phyloP scores from a whole-genome alignment of 2,113 vertebrate genomes.

The Tyrannus savana region DNA sequence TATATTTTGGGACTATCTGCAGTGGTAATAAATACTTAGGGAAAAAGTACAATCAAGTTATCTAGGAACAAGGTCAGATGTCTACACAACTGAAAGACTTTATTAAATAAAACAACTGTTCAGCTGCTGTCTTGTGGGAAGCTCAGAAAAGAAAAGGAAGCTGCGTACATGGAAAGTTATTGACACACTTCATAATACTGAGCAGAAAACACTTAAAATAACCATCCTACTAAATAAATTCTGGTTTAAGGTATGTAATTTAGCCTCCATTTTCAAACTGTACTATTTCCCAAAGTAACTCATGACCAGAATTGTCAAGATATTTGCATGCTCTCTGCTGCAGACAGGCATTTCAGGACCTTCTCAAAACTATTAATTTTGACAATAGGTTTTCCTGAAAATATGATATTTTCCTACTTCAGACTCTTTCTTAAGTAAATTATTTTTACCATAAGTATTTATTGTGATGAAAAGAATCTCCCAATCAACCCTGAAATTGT shows the following conservation, averaged over 20 bases:
- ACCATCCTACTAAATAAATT: background rate
- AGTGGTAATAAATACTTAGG: background rate
- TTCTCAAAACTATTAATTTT: background rate
- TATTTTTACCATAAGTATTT: background rate
- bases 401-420: background rate
- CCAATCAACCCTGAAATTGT: background rate
- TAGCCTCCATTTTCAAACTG: background rate
- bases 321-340: background rate
- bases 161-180: background rate
- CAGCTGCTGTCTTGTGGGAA: background rate
- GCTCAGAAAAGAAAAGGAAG: background rate
- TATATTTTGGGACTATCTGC: conserved; percentile 9
- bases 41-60: background rate
- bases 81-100: background rate
- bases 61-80: background rate
- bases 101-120: background rate
- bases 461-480: background rate
- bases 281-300: background rate
- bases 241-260: background rate
- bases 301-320: background rate
- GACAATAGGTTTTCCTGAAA: background rate
- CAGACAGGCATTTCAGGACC: background rate
- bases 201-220: background rate
- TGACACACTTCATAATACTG: background rate
- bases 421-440: background rate